A percentile compares a stretch with the other conserved stretches of the same genome.
These are phyloP conservation scores for Cheilosia pagana DNA, from an alignment of 2,888 invertebrate species.

Conservation along the genomic window DNA sequence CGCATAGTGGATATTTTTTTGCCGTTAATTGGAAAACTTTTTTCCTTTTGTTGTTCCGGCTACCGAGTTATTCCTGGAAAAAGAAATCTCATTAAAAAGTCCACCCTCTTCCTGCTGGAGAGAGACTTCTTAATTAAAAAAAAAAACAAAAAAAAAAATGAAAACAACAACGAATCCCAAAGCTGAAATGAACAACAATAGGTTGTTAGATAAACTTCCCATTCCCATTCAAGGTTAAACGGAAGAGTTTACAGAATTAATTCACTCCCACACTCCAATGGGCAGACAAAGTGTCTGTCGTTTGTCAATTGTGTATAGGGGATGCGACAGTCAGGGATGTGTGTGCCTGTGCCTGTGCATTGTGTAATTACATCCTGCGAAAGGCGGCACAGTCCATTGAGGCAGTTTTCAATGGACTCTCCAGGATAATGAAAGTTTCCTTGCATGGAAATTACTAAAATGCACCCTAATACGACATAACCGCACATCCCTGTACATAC, in stretches of 20 bases:
- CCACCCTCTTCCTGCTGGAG: neutral
- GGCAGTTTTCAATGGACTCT: slow-evolving; percentile 43
- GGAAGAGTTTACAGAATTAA: slow-evolving; percentile 68
- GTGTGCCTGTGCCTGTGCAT: slow-evolving; percentile 41
- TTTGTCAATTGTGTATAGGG: slow-evolving; percentile 55
- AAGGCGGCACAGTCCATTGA: slow-evolving; percentile 34
- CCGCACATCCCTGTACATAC: slow-evolving; percentile 22
- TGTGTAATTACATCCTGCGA: slow-evolving; percentile 66
- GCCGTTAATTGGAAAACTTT: slow-evolving; percentile 72
- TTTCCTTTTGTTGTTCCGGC: slow-evolving; percentile 48
- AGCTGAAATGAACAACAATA: slow-evolving; percentile 70
- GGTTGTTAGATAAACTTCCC: slow-evolving; percentile 66
- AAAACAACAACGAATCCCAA: neutral
- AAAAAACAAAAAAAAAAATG: slow-evolving; percentile 57
- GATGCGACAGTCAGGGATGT: slow-evolving; percentile 41
- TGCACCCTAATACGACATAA: slow-evolving; percentile 43
- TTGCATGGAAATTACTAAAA: slow-evolving; percentile 55
- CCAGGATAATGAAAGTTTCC: slow-evolving; percentile 49
- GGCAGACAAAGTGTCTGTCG: slow-evolving; percentile 51
- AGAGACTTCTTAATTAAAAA: slow-evolving; percentile 69
- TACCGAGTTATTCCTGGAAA: slow-evolving; percentile 42
- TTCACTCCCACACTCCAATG: slow-evolving; percentile 47
- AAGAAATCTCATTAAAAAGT: slow-evolving; percentile 73
- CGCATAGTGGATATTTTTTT: slow-evolving; percentile 2
- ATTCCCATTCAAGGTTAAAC: slow-evolving; percentile 57